Evolutionary conservation across 2,797 vertebrate genomes (phyloP), one percentile per base, ranked within the genome.

Genomic region (Liasis olivaceus): DNA sequence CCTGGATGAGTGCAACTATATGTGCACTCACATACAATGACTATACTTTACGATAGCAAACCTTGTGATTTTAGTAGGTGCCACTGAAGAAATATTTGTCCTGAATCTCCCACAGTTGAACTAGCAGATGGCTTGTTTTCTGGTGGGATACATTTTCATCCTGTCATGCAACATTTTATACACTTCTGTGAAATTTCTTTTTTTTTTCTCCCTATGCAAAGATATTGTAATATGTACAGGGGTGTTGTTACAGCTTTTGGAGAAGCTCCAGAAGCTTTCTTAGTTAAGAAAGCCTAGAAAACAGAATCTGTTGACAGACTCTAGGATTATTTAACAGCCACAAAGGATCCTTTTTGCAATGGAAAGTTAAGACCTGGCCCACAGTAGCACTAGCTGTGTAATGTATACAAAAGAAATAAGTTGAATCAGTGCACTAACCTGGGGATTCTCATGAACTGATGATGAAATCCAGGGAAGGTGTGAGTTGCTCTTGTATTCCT

Each of bases 301-400:
- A 26, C 64, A 85, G 56, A 90, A 86, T 47, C 14, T 59, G 14
- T 60, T n/a, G 58, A 3, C 12, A 94, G 42, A 85, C 62, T 42
- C 91, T n/a, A 93, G 24, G 85, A 63, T 60, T 92, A 86, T 94
- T 91, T 84, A 56, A 7, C 54, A 86, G 89, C 28, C 59, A 90
- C 91, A 93, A 87, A 93, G 72, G 88, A 91, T 0, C 1, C n/a
- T 90, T 94, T 94, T 66, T 92, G 88, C 28, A 85, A 31, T 85
- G 63, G 60, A 51, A 66, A 66, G n/a, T 51, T 63, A 60, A 91
- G 89, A 85, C 11, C 54, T 91, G 51, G 36, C 64, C 22, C 12
- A 4, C n/a, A 20, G 62, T 54, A 86, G 24, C 84, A 66, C 84
- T 69, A 58, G n/a, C 60, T 64, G 85, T 85, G 90, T n/a, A 85